Evolutionary conservation across 2,113 vertebrate genomes (phyloP).

Genomic region (Petaurus breviceps): DNA sequence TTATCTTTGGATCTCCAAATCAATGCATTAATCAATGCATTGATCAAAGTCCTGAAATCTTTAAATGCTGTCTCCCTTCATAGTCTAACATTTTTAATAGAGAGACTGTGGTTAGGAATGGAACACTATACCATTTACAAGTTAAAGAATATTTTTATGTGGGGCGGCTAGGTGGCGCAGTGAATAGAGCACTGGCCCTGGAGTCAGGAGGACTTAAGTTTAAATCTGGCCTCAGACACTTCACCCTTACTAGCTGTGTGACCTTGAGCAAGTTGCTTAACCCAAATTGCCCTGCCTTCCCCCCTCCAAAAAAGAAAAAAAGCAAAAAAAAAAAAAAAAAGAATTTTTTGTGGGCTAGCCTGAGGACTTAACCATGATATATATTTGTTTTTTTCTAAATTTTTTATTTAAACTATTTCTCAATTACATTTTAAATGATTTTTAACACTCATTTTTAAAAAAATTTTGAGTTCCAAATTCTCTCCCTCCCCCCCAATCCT

Average conservation of each 20-base stretch:
- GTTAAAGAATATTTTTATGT: not conserved
- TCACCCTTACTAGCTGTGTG: too few species aligned
- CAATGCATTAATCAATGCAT: not conserved
- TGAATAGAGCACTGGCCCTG: too few species aligned
- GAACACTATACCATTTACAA: not conserved
- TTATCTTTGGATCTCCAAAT: not conserved
- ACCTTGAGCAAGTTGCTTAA: too few species aligned
- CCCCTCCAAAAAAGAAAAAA: too few species aligned
- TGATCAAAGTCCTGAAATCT: not conserved
- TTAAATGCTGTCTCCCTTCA: not conserved
- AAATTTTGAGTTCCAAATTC: not conserved
- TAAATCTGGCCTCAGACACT: too few species aligned
- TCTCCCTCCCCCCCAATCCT: not conserved
- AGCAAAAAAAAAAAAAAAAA: too few species aligned
- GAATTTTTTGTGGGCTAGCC: not conserved
- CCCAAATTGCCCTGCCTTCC: too few species aligned
- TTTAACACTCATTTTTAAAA: not conserved
- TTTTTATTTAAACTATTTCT: not conserved
- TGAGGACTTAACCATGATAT: not conserved
- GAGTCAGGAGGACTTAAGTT: too few species aligned
- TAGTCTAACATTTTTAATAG: not conserved
- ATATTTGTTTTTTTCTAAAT: not conserved
- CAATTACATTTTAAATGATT: not conserved
- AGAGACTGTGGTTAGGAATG: not conserved
- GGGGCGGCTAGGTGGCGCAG: too few species aligned